Evolutionary conservation across 2,888 invertebrate genomes (phyloP), one percentile per base, ranked within the genome.

Genomic region (Tinea trinotella): DNA sequence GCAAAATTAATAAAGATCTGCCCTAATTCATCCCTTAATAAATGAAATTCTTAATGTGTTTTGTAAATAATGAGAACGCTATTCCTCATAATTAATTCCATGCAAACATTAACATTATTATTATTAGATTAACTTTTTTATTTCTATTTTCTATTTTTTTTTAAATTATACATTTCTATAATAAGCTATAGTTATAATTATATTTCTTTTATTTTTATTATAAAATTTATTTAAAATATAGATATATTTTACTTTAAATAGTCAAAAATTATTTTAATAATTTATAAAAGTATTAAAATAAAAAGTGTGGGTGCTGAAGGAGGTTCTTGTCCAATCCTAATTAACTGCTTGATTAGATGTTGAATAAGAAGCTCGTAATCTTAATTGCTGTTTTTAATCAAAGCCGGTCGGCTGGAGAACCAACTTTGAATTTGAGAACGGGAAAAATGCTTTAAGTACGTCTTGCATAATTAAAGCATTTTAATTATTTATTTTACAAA

Each of bases 321-420:
- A 46, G 46, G 46, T 19, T 46, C 18, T 46, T 19, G 50, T 12
- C 18, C 22, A 80, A 76, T 73, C 74, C 76, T 77, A 78, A 81
- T 78, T 79, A 81, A 78, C 71, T 76, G 70, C 70, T 77, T 75
- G 76, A 80, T 76, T 79, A 79, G 72, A 74, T 72, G 62, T 68
- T 65, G 68, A 77, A 76, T 79, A 76, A 77, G 76, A 80, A 75
- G 66, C 69, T 73, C 70, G 74, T 76, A 76, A 80, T 80, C 76
- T 77, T 80, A 80, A 80, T 80, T 80, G 71, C 72, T 74, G 76
- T 77, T 77, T 76, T 78, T 76, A 80, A 76, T 80, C 72, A 78
- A 76, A 74, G 66, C 67, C 68, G 62, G 52, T 35, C 35, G 52
- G 18, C 22, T 35, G 5, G 34, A 34, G 50, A 52, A 30, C 34